phyloP scores from a whole-genome alignment of 2,113 vertebrate genomes.

The Podiceps cristatus region DNA sequence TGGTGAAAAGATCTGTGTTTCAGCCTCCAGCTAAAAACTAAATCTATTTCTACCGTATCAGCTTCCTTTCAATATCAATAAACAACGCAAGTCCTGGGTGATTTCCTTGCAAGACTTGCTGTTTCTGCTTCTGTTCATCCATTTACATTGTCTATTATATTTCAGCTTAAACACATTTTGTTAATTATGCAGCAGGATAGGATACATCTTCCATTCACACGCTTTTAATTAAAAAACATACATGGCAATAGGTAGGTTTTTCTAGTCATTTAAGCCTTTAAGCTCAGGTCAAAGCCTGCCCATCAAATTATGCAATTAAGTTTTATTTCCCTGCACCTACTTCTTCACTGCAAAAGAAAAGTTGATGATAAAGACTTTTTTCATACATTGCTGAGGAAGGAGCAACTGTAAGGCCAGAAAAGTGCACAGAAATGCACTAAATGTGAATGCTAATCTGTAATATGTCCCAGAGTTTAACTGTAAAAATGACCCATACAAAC shows the following conservation, averaged over 20 bases:
- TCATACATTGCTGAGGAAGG: background rate
- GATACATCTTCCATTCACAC: background rate
- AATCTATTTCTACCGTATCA: background rate
- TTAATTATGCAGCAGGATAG: slow-evolving; percentile 23
- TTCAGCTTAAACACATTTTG: slow-evolving; percentile 16
- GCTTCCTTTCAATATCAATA: slow-evolving; percentile 37
- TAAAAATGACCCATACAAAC: background rate
- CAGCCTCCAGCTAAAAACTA: background rate
- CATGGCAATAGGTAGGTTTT: background rate
- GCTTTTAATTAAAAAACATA: slow-evolving; percentile 42
- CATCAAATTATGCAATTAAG: background rate
- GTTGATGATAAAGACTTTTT: background rate
- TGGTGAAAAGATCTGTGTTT: background rate
- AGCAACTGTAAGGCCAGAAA: background rate
- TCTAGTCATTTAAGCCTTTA: slow-evolving; percentile 6
- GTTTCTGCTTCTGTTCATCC: slow-evolving; percentile 28
- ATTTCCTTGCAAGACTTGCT: background rate
- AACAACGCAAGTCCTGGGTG: background rate
- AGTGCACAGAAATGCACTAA: background rate
- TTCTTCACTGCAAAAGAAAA: background rate
- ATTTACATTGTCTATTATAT: background rate
- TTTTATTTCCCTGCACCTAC: background rate
- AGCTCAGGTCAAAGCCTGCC: slow-evolving; percentile 9
- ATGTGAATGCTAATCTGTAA: background rate
- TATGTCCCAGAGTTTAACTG: background rate